phyloP scores from a whole-genome alignment of 1,140 invertebrate genomes.

The Atta texana region DNA sequence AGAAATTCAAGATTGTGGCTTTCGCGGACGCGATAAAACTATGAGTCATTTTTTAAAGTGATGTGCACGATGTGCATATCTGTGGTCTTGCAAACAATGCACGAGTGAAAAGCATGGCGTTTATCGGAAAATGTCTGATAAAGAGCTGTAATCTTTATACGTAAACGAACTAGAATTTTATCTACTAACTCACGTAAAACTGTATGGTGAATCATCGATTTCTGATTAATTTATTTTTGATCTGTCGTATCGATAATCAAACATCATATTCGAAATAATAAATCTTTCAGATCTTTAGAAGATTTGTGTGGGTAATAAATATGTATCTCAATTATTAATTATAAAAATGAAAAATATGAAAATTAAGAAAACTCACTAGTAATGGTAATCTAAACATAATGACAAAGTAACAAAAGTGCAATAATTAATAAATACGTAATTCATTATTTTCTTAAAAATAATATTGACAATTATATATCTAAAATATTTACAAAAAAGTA shows the following conservation, averaged over 20 bases:
- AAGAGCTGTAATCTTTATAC: slow-evolving; percentile 18
- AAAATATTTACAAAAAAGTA: neutral
- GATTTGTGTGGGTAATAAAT: neutral
- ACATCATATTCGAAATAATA: neutral
- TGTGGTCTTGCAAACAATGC: slow-evolving; percentile 37
- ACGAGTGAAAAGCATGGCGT: slow-evolving; percentile 3
- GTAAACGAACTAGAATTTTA: slow-evolving; percentile 12
- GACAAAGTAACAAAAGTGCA: neutral
- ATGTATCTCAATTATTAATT: neutral
- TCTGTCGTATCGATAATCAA: neutral
- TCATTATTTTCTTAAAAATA: neutral
- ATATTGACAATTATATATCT: neutral
- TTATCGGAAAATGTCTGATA: slow-evolving; percentile 61
- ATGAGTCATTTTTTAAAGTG: slow-evolving; percentile 55
- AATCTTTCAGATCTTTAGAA: neutral
- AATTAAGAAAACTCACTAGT: neutral
- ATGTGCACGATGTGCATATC: slow-evolving; percentile 24
- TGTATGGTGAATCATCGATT: slow-evolving; percentile 48
- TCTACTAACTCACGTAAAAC: slow-evolving; percentile 12
- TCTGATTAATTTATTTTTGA: slow-evolving; percentile 18
- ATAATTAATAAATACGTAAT: neutral
- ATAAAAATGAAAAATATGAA: neutral
- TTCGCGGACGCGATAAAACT: slow-evolving; percentile 52
- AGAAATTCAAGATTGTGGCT: slow-evolving; percentile 22
- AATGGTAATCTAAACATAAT: neutral